phyloP scores from a whole-genome alignment of 64 coral and sea anemone species.

The Stylophora pistillata region DNA sequence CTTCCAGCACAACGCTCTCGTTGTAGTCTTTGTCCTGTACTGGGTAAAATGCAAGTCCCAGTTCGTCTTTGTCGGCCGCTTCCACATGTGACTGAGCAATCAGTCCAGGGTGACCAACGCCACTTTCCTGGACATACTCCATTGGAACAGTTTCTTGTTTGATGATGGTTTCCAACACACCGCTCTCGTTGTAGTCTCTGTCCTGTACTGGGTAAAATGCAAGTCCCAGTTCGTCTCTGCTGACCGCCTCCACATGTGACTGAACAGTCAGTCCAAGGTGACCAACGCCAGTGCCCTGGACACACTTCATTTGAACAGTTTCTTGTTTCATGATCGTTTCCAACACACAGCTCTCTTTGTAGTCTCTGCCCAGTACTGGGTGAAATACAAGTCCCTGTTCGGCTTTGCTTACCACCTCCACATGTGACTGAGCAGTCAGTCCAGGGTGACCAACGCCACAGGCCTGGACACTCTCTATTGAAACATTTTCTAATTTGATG shows the following conservation, averaged over 20 bases:
- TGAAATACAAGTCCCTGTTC: background rate
- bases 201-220: background rate
- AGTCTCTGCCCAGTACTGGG: background rate
- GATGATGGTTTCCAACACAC: background rate
- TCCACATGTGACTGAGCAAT: conserved; percentile 43
- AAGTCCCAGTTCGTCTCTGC: conserved; percentile 13
- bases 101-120: conserved; percentile 47
- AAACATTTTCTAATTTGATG: background rate
- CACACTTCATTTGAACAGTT: no score
- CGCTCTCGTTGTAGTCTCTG: background rate
- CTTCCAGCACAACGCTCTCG: background rate
- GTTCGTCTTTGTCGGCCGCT: conserved; percentile 15
- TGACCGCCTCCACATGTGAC: conserved; percentile 28
- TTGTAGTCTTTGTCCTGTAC: background rate
- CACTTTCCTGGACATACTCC: background rate
- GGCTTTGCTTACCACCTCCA: background rate
- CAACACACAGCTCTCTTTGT: background rate
- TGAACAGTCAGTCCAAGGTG: conserved; percentile 42
- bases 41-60: background rate
- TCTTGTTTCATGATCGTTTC: background rate
- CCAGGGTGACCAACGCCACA: background rate
- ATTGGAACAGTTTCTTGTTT: background rate
- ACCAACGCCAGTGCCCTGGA: conserved; percentile 16
- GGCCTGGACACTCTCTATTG: background rate
- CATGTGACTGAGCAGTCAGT: background rate